Evolutionary conservation across 2,888 invertebrate genomes (phyloP).

Genomic region (Parnassius apollo): DNA sequence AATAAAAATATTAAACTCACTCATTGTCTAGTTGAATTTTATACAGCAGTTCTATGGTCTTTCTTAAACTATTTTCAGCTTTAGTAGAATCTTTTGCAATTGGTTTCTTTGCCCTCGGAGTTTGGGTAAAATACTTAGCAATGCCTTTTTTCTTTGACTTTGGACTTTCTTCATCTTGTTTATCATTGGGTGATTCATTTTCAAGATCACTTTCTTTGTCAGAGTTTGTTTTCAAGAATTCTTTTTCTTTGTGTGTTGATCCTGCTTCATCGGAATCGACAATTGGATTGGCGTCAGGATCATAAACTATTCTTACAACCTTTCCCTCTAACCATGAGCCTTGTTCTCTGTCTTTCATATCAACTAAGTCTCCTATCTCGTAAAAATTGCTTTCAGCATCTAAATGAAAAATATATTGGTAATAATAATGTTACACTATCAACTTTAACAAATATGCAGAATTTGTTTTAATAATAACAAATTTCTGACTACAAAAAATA

Average conservation of each 20-base stretch:
- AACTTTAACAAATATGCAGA: no score
- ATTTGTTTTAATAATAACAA: no score
- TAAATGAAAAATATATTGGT: conserved; percentile 27
- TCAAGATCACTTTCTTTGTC: conserved; percentile 49
- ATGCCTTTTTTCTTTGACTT: conserved; percentile 48
- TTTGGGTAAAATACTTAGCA: conserved; percentile 48
- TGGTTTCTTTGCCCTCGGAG: conserved; percentile 42
- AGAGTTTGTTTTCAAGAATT: neutral
- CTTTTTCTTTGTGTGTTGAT: neutral
- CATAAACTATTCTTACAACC: conserved; percentile 76
- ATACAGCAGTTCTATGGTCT: conserved; percentile 64
- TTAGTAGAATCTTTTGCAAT: conserved; percentile 32
- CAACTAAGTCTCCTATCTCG: conserved; percentile 84
- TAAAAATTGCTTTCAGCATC: conserved; percentile 76
- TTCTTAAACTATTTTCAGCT: neutral
- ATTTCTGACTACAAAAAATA: neutral
- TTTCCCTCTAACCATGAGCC: conserved; percentile 89
- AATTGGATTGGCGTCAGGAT: conserved; percentile 38
- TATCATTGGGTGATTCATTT: conserved; percentile 45
- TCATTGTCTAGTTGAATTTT: conserved; percentile 61
- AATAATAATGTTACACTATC: no score
- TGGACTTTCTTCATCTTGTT: conserved; percentile 32
- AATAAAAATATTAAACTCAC: conserved; percentile 46
- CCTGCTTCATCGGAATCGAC: conserved; percentile 28
- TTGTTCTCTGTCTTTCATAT: conserved; percentile 81